Evolutionary conservation across 2,888 invertebrate genomes (phyloP).

Genomic region (Drosophila trichaetosa): DNA sequence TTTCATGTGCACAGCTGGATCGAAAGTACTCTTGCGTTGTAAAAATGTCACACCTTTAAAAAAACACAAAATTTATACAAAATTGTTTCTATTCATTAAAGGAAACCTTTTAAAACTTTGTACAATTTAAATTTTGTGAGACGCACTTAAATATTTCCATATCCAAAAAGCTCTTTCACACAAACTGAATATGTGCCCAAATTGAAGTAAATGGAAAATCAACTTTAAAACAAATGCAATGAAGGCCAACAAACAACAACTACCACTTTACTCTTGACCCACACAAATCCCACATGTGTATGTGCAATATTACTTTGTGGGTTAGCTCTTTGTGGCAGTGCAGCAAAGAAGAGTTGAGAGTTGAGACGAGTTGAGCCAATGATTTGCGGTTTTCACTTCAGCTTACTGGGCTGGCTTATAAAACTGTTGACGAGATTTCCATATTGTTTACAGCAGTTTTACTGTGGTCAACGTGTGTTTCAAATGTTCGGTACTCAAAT

Average conservation of each 20-base stretch:
- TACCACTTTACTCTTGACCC: constrained; percentile 3
- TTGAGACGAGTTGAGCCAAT: constrained; percentile 27
- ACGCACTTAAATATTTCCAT: background rate
- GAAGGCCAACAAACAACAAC: background rate
- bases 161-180: background rate
- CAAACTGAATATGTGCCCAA: background rate
- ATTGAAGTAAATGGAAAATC: background rate
- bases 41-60: background rate
- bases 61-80: background rate
- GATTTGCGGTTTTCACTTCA: constrained; percentile 47
- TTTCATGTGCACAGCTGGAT: background rate
- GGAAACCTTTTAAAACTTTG: background rate
- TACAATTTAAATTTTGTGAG: background rate
- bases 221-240: constrained; percentile 13
- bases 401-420: constrained; percentile 32
- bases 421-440: constrained; percentile 35
- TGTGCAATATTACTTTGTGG: constrained; percentile 34
- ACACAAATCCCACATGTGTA: constrained; percentile 23
- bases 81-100: background rate
- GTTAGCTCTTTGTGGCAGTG: background rate
- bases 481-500: constrained; percentile 32
- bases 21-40: background rate
- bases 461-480: constrained; percentile 56
- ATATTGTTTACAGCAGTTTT: constrained; percentile 62
- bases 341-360: background rate